Conservation (phyloP, 2,113 vertebrate species). For the Microtus richardsoni region DNA sequence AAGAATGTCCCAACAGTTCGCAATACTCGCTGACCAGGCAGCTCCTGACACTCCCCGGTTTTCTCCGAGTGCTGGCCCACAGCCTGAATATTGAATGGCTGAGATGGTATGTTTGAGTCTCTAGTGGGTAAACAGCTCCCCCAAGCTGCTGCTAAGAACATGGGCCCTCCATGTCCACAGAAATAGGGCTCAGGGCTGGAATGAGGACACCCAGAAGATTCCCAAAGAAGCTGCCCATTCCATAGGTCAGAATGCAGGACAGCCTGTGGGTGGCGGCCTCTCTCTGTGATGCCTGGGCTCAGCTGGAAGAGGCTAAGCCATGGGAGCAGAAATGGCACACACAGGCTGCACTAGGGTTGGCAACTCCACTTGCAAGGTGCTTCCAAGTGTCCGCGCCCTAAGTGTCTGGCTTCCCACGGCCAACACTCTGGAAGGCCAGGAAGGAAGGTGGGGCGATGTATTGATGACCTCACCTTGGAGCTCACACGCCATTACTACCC, state of each 20-base stretch:
- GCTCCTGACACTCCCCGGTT: fast-evolving
- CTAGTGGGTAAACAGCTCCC: not conserved
- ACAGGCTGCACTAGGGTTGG: not conserved
- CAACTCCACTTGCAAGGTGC: fast-evolving
- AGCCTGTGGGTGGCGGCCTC: fast-evolving
- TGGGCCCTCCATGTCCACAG: not conserved
- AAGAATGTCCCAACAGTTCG: not conserved
- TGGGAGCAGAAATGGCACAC: not conserved
- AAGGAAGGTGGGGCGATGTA: fast-evolving
- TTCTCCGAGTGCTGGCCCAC: not conserved
- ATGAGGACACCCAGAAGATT: not conserved
- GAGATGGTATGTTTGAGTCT: not conserved
- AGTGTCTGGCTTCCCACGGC: not conserved
- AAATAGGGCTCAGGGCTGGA: not conserved
- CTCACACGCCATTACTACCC: fast-evolving
- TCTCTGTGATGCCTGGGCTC: not conserved
- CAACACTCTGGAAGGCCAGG: not conserved
- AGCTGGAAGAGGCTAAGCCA: not conserved
- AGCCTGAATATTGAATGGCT: not conserved
- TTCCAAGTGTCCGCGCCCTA: not conserved
- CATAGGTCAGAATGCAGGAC: not conserved
- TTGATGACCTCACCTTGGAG: fast-evolving
- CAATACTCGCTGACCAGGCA: not conserved
- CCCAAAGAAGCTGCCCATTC: not conserved
- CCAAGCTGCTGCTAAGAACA: not conserved